Conservation (phyloP, 2,113 vertebrate genomes). For the Hippocampus guttulatus region DNA sequence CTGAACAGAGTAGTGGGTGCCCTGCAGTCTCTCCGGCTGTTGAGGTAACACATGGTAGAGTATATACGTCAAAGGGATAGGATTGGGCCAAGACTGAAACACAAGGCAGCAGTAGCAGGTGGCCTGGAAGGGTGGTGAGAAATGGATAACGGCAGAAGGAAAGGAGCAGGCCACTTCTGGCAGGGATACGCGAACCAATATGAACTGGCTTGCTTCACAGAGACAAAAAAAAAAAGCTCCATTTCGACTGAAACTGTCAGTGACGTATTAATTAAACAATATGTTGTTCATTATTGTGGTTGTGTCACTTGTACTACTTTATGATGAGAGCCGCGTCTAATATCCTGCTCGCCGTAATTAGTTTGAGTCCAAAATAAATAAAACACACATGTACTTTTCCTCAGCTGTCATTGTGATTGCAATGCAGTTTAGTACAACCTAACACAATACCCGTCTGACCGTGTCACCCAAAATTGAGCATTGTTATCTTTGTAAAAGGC, state of each 20-base stretch:
- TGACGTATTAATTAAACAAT: background rate
- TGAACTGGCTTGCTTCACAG: background rate
- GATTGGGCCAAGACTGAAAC: background rate
- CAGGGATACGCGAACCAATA: background rate
- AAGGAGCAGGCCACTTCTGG: background rate
- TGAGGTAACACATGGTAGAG: conserved; percentile 39
- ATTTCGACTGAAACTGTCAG: background rate
- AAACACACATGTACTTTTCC: no score
- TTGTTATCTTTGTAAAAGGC: no score
- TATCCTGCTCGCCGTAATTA: background rate
- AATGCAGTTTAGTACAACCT: background rate
- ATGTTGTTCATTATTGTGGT: background rate
- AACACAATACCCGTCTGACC: background rate
- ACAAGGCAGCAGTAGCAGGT: background rate
- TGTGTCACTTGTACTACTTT: background rate
- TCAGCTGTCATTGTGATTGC: background rate
- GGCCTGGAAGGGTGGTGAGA: background rate
- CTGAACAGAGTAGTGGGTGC: conserved; percentile 96
- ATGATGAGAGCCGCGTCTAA: background rate
- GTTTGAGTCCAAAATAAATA: background rate
- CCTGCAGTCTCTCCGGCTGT: conserved; percentile 96
- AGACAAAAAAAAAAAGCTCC: background rate
- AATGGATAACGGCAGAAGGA: background rate
- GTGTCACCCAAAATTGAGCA: background rate
- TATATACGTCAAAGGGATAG: conserved; percentile 57